A percentile compares a stretch with the other conserved stretches of the same genome.
Evolutionary conservation across 2,113 vertebrate genomes (phyloP).

Genomic region (Setophaga coronata): DNA sequence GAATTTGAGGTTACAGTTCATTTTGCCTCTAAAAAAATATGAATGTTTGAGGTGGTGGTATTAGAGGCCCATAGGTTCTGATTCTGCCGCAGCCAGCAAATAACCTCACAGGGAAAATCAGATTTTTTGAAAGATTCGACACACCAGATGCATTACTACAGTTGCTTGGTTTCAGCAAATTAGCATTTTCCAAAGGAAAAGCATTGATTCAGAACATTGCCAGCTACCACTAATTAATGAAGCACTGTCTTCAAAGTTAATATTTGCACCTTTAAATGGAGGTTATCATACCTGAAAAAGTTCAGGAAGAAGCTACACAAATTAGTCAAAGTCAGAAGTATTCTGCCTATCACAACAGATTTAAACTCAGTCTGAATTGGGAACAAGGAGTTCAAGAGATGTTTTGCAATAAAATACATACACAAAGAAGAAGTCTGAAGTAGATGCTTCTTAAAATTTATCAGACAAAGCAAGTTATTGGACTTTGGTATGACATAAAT

Average conservation of each 20-base stretch:
- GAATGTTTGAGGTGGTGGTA: not conserved
- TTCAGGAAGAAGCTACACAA: not conserved
- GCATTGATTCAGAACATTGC: not conserved
- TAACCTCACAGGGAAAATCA: not conserved
- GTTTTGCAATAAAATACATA: not conserved
- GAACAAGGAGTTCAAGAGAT: not conserved
- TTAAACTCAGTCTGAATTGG: not conserved
- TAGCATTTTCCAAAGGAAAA: conserved; percentile 4
- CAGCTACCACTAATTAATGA: not conserved
- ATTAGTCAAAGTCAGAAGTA: not conserved
- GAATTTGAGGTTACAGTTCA: not conserved
- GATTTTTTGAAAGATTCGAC: not conserved
- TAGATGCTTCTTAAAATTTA: not conserved
- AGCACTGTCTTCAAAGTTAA: not conserved
- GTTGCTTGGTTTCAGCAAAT: not conserved
- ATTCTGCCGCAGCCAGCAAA: not conserved
- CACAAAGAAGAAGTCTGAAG: not conserved
- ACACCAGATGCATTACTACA: not conserved
- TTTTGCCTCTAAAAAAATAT: not conserved
- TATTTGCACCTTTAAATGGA: conserved; percentile 1
- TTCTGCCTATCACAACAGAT: not conserved
- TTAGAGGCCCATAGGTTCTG: not conserved
- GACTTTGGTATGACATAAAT: not conserved
- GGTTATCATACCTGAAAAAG: not conserved
- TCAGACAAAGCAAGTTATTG: not conserved